Conservation (phyloP, 2,113 vertebrate species). For the Gymnarchus niloticus region DNA sequence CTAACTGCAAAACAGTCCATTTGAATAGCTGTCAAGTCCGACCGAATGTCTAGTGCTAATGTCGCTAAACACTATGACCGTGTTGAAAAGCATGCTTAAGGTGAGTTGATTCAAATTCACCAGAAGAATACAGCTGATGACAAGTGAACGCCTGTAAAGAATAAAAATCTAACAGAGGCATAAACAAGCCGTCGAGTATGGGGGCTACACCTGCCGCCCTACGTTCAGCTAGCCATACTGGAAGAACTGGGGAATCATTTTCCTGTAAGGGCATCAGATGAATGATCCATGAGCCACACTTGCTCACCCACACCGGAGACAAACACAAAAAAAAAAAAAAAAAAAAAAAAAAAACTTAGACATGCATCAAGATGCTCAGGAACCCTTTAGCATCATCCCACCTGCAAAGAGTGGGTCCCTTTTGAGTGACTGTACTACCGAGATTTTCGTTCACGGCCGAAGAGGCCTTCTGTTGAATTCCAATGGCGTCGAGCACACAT, state of each 20-base stretch:
- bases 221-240: not conserved
- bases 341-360: not conserved
- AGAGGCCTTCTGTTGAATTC: not conserved
- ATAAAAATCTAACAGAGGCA: not conserved
- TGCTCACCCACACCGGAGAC: not conserved
- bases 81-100: not conserved
- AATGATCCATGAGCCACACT: not conserved
- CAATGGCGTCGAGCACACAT: not conserved
- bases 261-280: not conserved
- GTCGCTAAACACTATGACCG: not conserved
- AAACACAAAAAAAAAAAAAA: not conserved
- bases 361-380: not conserved
- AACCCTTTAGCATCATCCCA: not conserved
- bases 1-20: not conserved
- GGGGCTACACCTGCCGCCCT: not conserved
- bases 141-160: not conserved
- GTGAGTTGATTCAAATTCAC: not conserved
- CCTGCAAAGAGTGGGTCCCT: not conserved
- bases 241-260: not conserved
- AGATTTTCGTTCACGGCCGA: not conserved
- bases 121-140: not conserved
- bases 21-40: not conserved
- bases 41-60: not conserved
- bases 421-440: not conserved
- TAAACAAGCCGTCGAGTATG: not conserved